Evolutionary conservation across 2,888 invertebrate genomes (phyloP).

Genomic region (Silvanus unidentatus): DNA sequence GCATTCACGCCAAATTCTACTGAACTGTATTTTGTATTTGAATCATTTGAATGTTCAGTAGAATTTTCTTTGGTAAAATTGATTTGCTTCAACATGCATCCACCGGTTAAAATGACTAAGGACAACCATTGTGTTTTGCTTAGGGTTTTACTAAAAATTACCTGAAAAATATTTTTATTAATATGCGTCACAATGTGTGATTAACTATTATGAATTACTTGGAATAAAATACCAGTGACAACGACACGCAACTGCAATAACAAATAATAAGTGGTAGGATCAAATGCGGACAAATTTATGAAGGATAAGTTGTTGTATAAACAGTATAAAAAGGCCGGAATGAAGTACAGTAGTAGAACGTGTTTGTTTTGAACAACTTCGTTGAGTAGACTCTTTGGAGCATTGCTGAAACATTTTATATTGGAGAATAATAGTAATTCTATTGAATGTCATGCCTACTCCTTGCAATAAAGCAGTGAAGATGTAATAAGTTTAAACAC

Average conservation of each 20-base stretch:
- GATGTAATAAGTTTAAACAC: slow-evolving; percentile 75
- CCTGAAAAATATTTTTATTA: slow-evolving; percentile 49
- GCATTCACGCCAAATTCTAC: slow-evolving; percentile 55
- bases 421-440: neutral
- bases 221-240: slow-evolving; percentile 85
- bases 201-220: slow-evolving; percentile 55
- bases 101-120: slow-evolving; percentile 74
- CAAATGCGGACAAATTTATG: slow-evolving; percentile 82
- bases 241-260: slow-evolving; percentile 87
- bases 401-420: slow-evolving; percentile 48
- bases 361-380: slow-evolving; percentile 57
- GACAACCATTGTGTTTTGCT: slow-evolving; percentile 84
- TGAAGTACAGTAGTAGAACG: slow-evolving; percentile 74
- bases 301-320: slow-evolving; percentile 93
- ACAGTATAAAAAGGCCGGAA: slow-evolving; percentile 87
- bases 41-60: slow-evolving; percentile 28
- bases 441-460: slow-evolving; percentile 48
- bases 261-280: slow-evolving; percentile 91
- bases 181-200: neutral
- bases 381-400: slow-evolving; percentile 50
- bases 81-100: slow-evolving; percentile 87
- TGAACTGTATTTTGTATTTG: slow-evolving; percentile 36
- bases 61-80: slow-evolving; percentile 43
- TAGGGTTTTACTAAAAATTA: slow-evolving; percentile 78
- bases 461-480: slow-evolving; percentile 61